These are phyloP conservation scores for Nomada hirtipes DNA, from an alignment of 2,888 invertebrate genomes.

Conservation along the genomic window DNA sequence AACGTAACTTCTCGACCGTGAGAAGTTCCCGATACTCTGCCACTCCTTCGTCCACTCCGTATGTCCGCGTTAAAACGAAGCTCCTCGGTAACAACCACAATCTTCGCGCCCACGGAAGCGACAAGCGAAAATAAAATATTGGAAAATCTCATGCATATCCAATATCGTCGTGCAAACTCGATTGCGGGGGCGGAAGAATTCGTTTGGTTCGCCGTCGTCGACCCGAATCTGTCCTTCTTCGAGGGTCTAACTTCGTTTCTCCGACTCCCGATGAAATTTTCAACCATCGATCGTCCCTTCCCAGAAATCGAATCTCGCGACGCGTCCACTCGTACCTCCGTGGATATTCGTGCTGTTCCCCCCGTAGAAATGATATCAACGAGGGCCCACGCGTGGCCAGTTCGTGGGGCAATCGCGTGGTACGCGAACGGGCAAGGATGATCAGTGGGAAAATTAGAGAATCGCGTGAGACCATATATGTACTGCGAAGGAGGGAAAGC, in stretches of 20 bases:
- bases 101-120: conserved; percentile 36
- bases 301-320: conserved; percentile 35
- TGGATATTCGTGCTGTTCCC: not conserved
- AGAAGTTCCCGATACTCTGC: not conserved
- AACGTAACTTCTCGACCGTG: too few species aligned
- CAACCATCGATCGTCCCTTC: conserved; percentile 38
- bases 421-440: not conserved
- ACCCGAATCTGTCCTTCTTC: conserved; percentile 22
- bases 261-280: conserved; percentile 29
- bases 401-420: not conserved
- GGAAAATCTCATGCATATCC: conserved; percentile 47
- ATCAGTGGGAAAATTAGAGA: conserved; percentile 23
- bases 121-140: conserved; percentile 49
- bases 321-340: too few species aligned
- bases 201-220: conserved; percentile 6
- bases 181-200: conserved; percentile 13
- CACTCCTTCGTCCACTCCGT: not conserved
- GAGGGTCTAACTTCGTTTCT: conserved; percentile 36
- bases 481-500: not conserved
- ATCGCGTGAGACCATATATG: conserved; percentile 12
- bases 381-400: too few species aligned
- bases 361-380: not conserved
- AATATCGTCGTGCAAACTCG: conserved; percentile 34
- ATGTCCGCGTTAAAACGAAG: conserved; percentile 18
- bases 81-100: conserved; percentile 34